Evolutionary conservation across 2,797 vertebrate species (phyloP).

Genomic region (Pteronotus mesoamericanus): DNA sequence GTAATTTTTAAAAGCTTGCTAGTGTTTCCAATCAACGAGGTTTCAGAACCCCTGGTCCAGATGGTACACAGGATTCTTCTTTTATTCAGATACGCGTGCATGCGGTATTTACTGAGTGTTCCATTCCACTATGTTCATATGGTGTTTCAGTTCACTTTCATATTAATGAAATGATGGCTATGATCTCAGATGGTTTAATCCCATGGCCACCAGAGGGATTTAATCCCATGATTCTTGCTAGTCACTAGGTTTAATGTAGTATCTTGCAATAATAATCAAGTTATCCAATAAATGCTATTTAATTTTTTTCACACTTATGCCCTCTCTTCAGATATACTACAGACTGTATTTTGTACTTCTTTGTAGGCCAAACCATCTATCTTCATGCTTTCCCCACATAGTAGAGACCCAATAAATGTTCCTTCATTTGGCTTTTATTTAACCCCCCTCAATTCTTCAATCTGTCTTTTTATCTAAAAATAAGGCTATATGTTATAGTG

Average conservation of each 20-base stretch:
- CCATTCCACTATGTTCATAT: not conserved
- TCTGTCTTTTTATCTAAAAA: slow-evolving; percentile 41
- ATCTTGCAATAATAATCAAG: not conserved
- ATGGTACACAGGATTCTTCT: not conserved
- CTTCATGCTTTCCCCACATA: not conserved
- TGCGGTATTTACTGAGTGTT: not conserved
- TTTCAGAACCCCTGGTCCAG: not conserved
- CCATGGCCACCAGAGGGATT: not conserved
- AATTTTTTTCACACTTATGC: not conserved
- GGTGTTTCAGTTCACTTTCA: not conserved
- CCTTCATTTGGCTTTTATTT: slow-evolving; percentile 30
- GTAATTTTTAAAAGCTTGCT: slow-evolving; percentile 2
- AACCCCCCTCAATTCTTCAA: not conserved
- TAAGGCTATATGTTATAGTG: not conserved
- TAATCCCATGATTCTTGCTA: too few relatives aligned
- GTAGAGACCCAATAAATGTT: not conserved
- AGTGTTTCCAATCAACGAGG: not conserved
- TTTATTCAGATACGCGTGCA: not conserved
- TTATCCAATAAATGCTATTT: not conserved
- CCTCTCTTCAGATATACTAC: not conserved
- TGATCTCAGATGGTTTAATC: not conserved
- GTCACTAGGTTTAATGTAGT: not conserved
- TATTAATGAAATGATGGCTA: not conserved
- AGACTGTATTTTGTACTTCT: not conserved
- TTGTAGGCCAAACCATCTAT: not conserved